A percentile compares a stretch with the other conserved stretches of the same genome.
Evolutionary conservation across 2,113 vertebrate species (phyloP).

Genomic region (Psilopsiagon aymara): DNA sequence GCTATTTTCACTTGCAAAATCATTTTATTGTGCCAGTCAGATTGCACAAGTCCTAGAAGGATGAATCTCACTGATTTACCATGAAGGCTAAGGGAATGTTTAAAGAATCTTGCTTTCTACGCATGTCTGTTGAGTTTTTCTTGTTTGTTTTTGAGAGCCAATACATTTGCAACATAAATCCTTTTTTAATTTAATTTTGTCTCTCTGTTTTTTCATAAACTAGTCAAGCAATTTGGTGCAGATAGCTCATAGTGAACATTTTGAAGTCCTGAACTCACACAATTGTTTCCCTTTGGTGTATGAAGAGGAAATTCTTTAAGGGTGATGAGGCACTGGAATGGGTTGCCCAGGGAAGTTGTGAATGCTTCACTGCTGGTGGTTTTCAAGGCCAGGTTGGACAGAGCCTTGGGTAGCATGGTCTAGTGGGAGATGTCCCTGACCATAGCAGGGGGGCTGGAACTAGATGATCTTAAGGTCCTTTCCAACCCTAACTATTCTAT

Average conservation of each 20-base stretch:
- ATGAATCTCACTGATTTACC: constrained; percentile 25
- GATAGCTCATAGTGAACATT: not conserved
- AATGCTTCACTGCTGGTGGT: no score
- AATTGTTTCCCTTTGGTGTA: not conserved
- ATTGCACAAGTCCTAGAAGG: not conserved
- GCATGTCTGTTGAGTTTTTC: not conserved
- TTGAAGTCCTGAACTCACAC: not conserved
- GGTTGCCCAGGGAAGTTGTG: no score
- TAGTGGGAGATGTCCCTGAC: no score
- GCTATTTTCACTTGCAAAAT: constrained; percentile 61
- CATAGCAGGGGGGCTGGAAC: no score
- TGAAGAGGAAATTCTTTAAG: no score
- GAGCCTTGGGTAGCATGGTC: no score
- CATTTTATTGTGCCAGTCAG: constrained; percentile 28
- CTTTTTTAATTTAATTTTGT: not conserved
- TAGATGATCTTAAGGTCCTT: no score
- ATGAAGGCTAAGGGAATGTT: not conserved
- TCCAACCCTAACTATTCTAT: no score
- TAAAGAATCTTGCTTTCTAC: constrained; percentile 3
- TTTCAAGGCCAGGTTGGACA: no score
- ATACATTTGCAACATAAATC: not conserved
- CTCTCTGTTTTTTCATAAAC: not conserved
- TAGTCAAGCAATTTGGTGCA: not conserved
- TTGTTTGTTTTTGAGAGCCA: not conserved
- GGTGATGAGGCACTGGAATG: no score